Conservation (phyloP, 2,888 invertebrate species). For the Ophion slaviceki region DNA sequence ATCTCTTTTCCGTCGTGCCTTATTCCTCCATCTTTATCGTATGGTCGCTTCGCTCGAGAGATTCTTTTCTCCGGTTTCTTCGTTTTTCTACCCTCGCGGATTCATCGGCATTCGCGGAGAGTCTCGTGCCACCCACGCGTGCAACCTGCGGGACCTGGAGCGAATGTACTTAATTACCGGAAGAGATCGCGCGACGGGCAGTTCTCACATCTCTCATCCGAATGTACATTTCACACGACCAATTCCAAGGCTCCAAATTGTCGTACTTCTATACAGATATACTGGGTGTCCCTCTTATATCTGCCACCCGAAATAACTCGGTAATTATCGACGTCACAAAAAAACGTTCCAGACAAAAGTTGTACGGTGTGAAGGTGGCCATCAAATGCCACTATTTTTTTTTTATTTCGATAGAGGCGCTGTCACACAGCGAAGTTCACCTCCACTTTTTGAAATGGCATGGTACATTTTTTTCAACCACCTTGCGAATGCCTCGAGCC, state of each 20-base stretch:
- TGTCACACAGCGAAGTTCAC: no score
- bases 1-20: slow-evolving; percentile 54
- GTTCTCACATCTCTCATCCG: slow-evolving; percentile 62
- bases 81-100: neutral
- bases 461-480: no score
- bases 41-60: slow-evolving; percentile 43
- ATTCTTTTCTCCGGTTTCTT: neutral
- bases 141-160: slow-evolving; percentile 41
- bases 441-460: no score
- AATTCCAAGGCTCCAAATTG: slow-evolving; percentile 39
- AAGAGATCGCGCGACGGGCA: slow-evolving; percentile 47
- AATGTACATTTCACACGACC: slow-evolving; percentile 42
- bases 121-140: slow-evolving; percentile 62
- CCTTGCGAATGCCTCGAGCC: no score
- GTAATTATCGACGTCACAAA: no score
- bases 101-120: slow-evolving; percentile 42
- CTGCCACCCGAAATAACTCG: no score
- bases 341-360: no score
- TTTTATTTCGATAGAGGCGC: no score
- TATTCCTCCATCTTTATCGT: slow-evolving; percentile 53
- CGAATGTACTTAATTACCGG: slow-evolving; percentile 60
- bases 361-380: no score
- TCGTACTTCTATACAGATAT: neutral
- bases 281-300: neutral
- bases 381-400: no score